Evolutionary conservation across 2,888 invertebrate species (phyloP).

Genomic region (Plagiodera versicolora): DNA sequence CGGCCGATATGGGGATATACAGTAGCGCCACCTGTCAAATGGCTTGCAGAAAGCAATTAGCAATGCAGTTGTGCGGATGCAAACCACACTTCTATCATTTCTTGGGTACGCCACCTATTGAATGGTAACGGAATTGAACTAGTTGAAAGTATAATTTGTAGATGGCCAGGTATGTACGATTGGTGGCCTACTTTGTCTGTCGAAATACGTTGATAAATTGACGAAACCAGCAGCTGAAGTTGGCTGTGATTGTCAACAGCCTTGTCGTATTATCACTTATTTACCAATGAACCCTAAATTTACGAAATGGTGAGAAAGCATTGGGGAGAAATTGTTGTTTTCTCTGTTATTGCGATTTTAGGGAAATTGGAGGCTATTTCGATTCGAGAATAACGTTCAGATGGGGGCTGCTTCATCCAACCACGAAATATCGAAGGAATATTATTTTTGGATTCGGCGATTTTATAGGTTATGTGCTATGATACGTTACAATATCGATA

Average conservation of each 20-base stretch:
- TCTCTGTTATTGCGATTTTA: slow-evolving; percentile 16
- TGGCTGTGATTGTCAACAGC: slow-evolving; percentile 55
- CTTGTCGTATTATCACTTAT: slow-evolving; percentile 54
- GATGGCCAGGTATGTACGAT: slow-evolving; percentile 58
- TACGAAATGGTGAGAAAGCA: slow-evolving; percentile 49
- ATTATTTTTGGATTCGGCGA: slow-evolving; percentile 67
- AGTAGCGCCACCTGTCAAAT: slow-evolving; percentile 62
- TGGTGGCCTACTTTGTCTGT: slow-evolving; percentile 60
- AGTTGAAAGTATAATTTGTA: neutral
- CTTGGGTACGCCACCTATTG: slow-evolving; percentile 51
- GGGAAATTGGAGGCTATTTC: slow-evolving; percentile 52
- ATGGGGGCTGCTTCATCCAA: slow-evolving; percentile 59
- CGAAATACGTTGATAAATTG: slow-evolving; percentile 50
- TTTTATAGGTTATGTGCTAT: slow-evolving; percentile 57
- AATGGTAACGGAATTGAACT: neutral
- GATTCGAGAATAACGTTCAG: slow-evolving; percentile 58
- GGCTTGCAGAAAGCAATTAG: slow-evolving; percentile 59
- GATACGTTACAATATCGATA: slow-evolving; percentile 6
- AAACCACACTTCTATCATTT: slow-evolving; percentile 64
- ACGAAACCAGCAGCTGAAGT: slow-evolving; percentile 47
- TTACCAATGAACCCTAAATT: slow-evolving; percentile 50
- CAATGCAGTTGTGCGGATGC: slow-evolving; percentile 60
- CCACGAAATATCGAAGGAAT: slow-evolving; percentile 62
- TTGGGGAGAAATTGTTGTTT: neutral
- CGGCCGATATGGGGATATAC: slow-evolving; percentile 55